These are phyloP conservation scores for Ormyrus pomaceus DNA, from an alignment of 2,888 invertebrate species.

Conservation along the genomic window DNA sequence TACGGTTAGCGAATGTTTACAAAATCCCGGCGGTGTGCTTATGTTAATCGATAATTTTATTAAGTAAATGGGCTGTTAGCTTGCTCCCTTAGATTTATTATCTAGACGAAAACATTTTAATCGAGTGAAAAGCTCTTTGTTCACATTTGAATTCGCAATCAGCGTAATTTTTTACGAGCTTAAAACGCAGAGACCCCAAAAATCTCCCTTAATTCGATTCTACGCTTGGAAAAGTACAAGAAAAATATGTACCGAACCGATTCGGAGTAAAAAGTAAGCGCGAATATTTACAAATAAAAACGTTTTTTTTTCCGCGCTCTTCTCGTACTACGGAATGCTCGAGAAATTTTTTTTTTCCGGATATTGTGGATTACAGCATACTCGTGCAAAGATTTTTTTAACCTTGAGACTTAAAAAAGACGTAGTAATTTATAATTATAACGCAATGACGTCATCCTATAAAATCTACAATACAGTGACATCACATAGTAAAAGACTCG, in stretches of 20 bases:
- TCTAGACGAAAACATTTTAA: background rate
- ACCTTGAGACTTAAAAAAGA: conserved; percentile 35
- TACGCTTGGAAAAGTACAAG: too few species aligned
- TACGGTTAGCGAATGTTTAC: too few species aligned
- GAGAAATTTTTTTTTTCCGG: conserved; percentile 3
- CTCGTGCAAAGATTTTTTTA: conserved; percentile 9
- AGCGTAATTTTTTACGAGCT: background rate
- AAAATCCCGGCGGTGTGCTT: background rate
- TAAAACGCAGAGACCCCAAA: background rate
- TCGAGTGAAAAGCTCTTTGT: conserved; percentile 3
- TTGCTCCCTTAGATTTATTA: background rate
- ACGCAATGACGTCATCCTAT: conserved; percentile 21
- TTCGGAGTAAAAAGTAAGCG: too few species aligned
- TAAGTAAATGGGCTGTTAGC: conserved; percentile 6
- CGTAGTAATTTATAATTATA: conserved; percentile 30
- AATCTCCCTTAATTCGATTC: too few species aligned
- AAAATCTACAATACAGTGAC: conserved; percentile 19
- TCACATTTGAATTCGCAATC: too few species aligned
- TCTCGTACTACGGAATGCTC: background rate
- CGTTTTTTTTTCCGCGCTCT: background rate
- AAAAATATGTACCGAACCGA: too few species aligned
- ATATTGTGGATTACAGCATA: background rate
- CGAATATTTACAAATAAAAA: too few species aligned
- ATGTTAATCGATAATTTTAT: conserved; percentile 12
- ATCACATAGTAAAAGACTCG: background rate